Percentiles rank a stretch among this genome's conserved stretches.
Conservation (phyloP, 2,888 invertebrate species). For the Tuberolachnus salignus region DNA sequence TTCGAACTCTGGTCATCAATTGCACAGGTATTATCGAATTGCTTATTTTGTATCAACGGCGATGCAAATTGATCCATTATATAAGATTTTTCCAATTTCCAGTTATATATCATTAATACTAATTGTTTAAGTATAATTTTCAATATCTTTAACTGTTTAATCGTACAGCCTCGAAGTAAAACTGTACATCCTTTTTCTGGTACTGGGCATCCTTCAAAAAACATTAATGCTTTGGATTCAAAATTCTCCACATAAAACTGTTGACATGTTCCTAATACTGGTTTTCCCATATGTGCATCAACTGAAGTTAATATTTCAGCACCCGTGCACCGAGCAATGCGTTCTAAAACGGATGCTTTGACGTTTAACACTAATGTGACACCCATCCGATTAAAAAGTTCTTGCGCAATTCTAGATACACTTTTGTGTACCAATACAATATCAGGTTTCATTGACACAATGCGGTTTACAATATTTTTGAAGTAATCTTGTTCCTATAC, state of each 20-base stretch:
- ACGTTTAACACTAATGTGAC: slow-evolving; percentile 90
- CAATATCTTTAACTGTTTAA: slow-evolving; percentile 67
- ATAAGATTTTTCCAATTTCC: slow-evolving; percentile 89
- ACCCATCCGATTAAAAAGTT: slow-evolving; percentile 76
- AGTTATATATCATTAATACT: slow-evolving; percentile 86
- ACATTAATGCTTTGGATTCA: slow-evolving; percentile 85
- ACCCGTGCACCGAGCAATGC: slow-evolving; percentile 77
- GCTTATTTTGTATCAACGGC: slow-evolving; percentile 63
- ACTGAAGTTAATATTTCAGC: slow-evolving; percentile 86
- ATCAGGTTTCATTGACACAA: slow-evolving; percentile 81
- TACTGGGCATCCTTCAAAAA: slow-evolving; percentile 87
- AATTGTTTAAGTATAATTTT: slow-evolving; percentile 83
- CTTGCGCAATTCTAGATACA: slow-evolving; percentile 77
- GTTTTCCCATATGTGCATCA: slow-evolving; percentile 79
- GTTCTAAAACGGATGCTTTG: slow-evolving; percentile 78
- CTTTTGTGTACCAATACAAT: slow-evolving; percentile 83
- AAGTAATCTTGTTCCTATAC: slow-evolving; percentile 82
- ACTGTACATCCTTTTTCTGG: slow-evolving; percentile 63
- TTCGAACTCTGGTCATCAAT: background rate
- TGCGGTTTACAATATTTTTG: slow-evolving; percentile 82
- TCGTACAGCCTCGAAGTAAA: slow-evolving; percentile 59
- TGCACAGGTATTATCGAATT: background rate
- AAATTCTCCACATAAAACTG: slow-evolving; percentile 77
- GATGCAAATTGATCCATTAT: slow-evolving; percentile 84
- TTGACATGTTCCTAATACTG: slow-evolving; percentile 82